phyloP scores from a whole-genome alignment of 2,888 invertebrate genomes.

The Pterobdella sp. region DNA sequence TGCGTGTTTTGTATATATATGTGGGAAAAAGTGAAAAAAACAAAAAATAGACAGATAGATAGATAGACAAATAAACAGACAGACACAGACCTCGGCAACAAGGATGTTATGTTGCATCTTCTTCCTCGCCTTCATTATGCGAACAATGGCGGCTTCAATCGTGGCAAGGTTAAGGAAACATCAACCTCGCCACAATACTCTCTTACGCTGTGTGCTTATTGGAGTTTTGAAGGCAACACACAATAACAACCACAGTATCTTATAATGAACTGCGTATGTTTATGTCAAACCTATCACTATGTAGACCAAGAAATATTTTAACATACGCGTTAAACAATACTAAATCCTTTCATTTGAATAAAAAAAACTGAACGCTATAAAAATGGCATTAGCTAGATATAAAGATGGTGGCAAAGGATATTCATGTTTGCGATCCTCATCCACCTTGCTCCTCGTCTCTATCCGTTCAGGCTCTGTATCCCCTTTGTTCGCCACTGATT shows the following conservation, averaged over 20 bases:
- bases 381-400: too few species aligned
- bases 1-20: not conserved
- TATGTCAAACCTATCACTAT: too few species aligned
- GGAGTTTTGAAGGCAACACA: too few species aligned
- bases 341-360: too few species aligned
- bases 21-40: not conserved
- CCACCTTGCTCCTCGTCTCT: conserved; percentile 93
- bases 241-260: too few species aligned
- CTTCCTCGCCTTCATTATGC: conserved; percentile 97
- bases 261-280: too few species aligned
- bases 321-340: too few species aligned
- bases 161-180: conserved; percentile 36
- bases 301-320: too few species aligned
- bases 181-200: not conserved
- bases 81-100: conserved; percentile 69
- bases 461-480: conserved; percentile 98
- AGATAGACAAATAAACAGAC: not conserved
- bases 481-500: conserved; percentile 49
- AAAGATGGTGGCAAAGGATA: conserved; percentile 49
- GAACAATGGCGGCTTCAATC: conserved; percentile 96
- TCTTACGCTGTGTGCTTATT: too few species aligned
- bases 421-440: conserved; percentile 97
- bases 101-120: conserved; percentile 77
- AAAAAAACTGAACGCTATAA: too few species aligned
- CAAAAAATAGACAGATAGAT: not conserved